Conservation (phyloP, 2,888 invertebrate genomes). For the Oscheius sp. region DNA sequence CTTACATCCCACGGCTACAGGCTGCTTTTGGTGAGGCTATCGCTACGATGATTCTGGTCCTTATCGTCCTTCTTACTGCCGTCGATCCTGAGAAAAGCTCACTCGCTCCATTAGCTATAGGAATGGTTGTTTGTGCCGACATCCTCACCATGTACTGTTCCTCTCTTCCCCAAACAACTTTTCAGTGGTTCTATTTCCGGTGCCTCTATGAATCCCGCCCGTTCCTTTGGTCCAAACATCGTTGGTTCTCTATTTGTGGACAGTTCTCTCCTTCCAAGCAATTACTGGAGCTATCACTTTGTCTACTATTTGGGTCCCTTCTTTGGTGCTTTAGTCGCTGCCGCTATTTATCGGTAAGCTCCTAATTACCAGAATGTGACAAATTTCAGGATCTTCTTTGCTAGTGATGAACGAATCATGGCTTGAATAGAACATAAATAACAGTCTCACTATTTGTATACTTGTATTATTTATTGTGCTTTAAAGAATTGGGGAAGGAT, state of each 20-base stretch:
- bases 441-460: background rate
- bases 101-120: constrained; percentile 71
- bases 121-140: constrained; percentile 70
- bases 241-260: constrained; percentile 40
- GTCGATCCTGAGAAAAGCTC: constrained; percentile 67
- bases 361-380: background rate
- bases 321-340: constrained; percentile 69
- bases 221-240: constrained; percentile 72
- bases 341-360: constrained; percentile 66
- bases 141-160: constrained; percentile 69
- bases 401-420: constrained; percentile 45
- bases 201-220: constrained; percentile 73
- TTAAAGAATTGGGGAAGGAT: background rate
- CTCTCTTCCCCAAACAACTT: background rate
- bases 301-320: constrained; percentile 72
- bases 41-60: constrained; percentile 69
- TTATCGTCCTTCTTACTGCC: constrained; percentile 71
- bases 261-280: constrained; percentile 19
- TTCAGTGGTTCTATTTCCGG: constrained; percentile 70
- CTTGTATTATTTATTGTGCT: background rate
- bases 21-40: constrained; percentile 65
- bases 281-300: constrained; percentile 67
- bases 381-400: constrained; percentile 52
- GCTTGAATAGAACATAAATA: constrained; percentile 1
- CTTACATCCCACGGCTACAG: constrained; percentile 32